These are phyloP conservation scores for Clupea harengus DNA, from an alignment of 2,113 vertebrate species.

Conservation along the genomic window DNA sequence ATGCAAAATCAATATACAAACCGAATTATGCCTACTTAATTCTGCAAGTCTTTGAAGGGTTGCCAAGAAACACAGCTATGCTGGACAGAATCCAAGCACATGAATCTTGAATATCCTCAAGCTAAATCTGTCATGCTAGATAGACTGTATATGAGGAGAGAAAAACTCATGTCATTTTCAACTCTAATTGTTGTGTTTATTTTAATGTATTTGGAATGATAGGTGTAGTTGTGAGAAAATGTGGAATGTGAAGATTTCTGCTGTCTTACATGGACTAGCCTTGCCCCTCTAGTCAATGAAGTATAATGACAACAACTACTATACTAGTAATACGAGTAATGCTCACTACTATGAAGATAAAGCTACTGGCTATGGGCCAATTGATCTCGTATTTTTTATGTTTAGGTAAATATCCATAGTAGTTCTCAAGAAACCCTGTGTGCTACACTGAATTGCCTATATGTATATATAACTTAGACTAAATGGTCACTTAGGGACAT, in stretches of 20 bases:
- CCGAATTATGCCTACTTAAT: not conserved
- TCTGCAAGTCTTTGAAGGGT: not conserved
- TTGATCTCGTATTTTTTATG: not conserved
- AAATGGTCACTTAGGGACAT: slow-evolving; percentile 8
- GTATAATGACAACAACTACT: too few relatives aligned
- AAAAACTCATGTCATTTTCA: not conserved
- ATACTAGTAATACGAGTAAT: too few relatives aligned
- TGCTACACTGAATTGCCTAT: not conserved
- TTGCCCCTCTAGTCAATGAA: not conserved
- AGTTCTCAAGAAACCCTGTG: not conserved
- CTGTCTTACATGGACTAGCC: not conserved
- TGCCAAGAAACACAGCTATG: slow-evolving; percentile 23
- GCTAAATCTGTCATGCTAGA: not conserved
- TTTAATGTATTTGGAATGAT: not conserved
- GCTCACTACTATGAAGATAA: too few relatives aligned
- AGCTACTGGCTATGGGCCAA: not conserved
- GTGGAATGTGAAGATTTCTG: not conserved
- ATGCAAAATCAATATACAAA: slow-evolving; percentile 12
- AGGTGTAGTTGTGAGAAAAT: not conserved
- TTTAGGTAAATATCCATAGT: not conserved
- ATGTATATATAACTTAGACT: not conserved
- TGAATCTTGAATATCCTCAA: not conserved
- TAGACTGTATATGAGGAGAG: not conserved
- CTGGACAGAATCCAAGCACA: slow-evolving; percentile 37
- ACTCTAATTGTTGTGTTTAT: not conserved